Conservation (phyloP, 2,113 vertebrate genomes). For the Coptodon bakossiorum region DNA sequence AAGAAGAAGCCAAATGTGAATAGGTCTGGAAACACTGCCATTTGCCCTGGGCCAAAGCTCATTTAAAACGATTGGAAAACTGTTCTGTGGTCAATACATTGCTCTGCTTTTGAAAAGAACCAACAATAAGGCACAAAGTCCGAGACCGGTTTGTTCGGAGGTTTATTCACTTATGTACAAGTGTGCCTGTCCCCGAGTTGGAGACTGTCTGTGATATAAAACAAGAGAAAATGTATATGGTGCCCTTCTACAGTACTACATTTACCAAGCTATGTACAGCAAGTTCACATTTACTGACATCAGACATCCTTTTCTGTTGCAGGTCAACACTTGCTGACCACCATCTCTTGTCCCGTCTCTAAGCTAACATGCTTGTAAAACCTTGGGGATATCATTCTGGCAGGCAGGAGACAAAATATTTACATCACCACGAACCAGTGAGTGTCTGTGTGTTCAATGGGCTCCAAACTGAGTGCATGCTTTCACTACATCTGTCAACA, state of each 20-base stretch:
- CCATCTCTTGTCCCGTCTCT: not conserved
- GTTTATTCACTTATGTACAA: slow-evolving; percentile 68
- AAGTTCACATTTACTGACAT: slow-evolving; percentile 56
- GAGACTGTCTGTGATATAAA: slow-evolving; percentile 67
- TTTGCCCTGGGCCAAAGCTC: not conserved
- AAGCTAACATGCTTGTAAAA: slow-evolving; percentile 1
- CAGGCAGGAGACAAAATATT: not conserved
- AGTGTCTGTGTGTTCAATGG: not conserved
- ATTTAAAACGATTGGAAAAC: not conserved
- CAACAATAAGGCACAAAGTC: not conserved
- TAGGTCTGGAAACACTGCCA: not conserved
- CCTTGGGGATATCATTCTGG: not conserved
- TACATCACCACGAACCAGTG: slow-evolving; percentile 16
- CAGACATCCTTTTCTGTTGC: not conserved
- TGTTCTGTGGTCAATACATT: not conserved
- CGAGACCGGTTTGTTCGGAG: not conserved
- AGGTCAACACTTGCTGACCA: not conserved
- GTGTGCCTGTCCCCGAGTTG: slow-evolving; percentile 52
- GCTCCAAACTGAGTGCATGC: not conserved
- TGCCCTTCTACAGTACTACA: slow-evolving; percentile 7
- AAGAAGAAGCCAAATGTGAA: not conserved
- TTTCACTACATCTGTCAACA: not conserved
- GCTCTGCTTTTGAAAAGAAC: not conserved
- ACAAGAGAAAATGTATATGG: slow-evolving; percentile 65
- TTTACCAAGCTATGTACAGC: slow-evolving; percentile 41